Percentiles rank a stretch among this genome's conserved stretches.
Conservation (phyloP, 2,888 invertebrate genomes). For the Eristalis arbustorum region DNA sequence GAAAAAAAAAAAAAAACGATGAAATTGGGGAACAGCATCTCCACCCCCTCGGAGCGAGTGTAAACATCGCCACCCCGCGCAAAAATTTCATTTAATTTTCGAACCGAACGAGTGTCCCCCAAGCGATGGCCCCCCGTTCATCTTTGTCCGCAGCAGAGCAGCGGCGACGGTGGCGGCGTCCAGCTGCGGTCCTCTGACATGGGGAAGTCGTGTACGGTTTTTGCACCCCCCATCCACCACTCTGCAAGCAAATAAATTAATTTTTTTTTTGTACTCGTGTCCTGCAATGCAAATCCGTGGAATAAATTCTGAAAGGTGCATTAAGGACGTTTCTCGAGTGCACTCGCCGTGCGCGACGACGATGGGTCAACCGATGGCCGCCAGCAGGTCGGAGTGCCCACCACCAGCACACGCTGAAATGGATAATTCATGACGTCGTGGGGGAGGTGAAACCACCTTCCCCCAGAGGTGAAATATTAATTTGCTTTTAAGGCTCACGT, state of each 20-base stretch:
- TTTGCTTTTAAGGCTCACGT: slow-evolving; percentile 68
- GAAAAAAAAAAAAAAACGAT: not conserved
- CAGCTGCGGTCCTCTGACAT: not conserved
- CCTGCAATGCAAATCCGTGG: slow-evolving; percentile 47
- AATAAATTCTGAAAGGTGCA: slow-evolving; percentile 61
- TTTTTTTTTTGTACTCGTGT: slow-evolving; percentile 21
- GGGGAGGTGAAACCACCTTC: no score
- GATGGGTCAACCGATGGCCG: not conserved
- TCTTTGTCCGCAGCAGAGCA: no score
- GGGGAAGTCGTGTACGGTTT: not conserved
- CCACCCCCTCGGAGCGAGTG: slow-evolving; percentile 18
- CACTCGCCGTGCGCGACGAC: not conserved
- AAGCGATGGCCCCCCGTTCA: no score
- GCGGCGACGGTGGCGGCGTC: not conserved
- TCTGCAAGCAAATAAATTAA: slow-evolving; percentile 44
- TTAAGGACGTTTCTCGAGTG: slow-evolving; percentile 49
- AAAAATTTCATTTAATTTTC: slow-evolving; percentile 56
- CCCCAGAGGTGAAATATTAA: slow-evolving; percentile 61
- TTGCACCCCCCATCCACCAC: not conserved
- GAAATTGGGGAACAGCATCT: not conserved
- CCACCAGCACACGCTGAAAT: not conserved
- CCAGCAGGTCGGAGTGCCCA: not conserved
- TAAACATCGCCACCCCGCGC: slow-evolving; percentile 45
- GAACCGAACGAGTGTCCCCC: slow-evolving; percentile 27
- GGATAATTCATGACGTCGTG: not conserved